Conservation (phyloP, 2,888 invertebrate species). For the Dolichomitus sp. region DNA sequence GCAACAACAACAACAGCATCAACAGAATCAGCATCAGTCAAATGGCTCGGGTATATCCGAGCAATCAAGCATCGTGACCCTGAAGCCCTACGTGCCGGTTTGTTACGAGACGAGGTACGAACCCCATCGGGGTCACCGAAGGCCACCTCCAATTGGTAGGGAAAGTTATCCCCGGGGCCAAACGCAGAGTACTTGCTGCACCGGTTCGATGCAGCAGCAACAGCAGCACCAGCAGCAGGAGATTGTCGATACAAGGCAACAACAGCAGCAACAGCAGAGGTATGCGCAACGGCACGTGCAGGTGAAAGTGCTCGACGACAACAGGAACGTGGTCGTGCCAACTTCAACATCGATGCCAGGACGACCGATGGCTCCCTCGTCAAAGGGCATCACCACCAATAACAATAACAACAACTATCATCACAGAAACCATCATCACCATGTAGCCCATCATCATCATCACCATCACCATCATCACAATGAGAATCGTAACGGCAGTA, state of each 20-base stretch:
- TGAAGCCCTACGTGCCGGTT: conserved; percentile 87
- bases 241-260: conserved; percentile 87
- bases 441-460: conserved; percentile 66
- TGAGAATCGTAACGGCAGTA: conserved; percentile 63
- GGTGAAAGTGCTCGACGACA: conserved; percentile 87
- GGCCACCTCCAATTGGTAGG: conserved; percentile 76
- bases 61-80: conserved; percentile 80
- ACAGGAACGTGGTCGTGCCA: conserved; percentile 82
- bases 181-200: conserved; percentile 76
- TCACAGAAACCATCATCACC: conserved; percentile 68
- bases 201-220: conserved; percentile 80
- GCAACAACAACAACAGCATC: conserved; percentile 57
- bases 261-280: conserved; percentile 72
- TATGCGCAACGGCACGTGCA: conserved; percentile 85
- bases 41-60: conserved; percentile 71
- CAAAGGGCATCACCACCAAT: conserved; percentile 59
- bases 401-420: conserved; percentile 61
- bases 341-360: conserved; percentile 65
- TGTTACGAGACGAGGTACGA: conserved; percentile 81
- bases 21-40: conserved; percentile 66
- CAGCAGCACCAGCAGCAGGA: conserved; percentile 80
- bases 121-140: conserved; percentile 76
- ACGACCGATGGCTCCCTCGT: conserved; percentile 65
- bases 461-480: conserved; percentile 67
- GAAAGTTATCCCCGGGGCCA: conserved; percentile 77